These are phyloP conservation scores for Channa maculata DNA, from an alignment of 2,113 vertebrate species.

Conservation along the genomic window DNA sequence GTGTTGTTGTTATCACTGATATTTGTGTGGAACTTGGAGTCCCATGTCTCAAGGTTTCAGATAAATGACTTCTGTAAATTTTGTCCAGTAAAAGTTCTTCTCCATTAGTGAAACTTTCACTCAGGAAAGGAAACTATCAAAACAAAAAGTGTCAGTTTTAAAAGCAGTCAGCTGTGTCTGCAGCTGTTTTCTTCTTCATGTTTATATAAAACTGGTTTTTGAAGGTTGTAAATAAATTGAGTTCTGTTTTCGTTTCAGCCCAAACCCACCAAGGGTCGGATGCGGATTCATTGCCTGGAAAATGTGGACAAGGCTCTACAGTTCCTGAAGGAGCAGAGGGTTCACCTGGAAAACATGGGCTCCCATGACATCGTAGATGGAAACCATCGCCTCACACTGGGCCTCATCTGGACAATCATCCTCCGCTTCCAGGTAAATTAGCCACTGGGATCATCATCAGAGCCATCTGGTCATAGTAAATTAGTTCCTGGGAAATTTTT, in stretches of 20 bases:
- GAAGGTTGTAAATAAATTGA: slow-evolving; percentile 10
- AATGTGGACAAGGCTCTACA: slow-evolving; percentile 98
- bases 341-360: slow-evolving; percentile 98
- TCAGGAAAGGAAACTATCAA: neutral
- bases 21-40: too few species aligned
- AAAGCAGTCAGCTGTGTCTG: slow-evolving; percentile 30
- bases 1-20: too few species aligned
- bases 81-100: neutral
- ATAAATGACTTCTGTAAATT: neutral
- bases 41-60: too few species aligned
- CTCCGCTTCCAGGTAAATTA: slow-evolving; percentile 92
- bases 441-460: too few species aligned
- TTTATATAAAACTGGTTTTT: neutral
- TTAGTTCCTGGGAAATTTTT: too few species aligned
- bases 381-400: slow-evolving; percentile 94
- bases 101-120: neutral
- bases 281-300: slow-evolving; percentile 97
- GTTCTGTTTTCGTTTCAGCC: slow-evolving; percentile 80
- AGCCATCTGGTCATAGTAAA: too few species aligned
- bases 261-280: slow-evolving; percentile 96
- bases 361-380: slow-evolving; percentile 98
- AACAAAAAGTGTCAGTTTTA: slow-evolving; percentile 5
- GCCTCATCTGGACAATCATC: slow-evolving; percentile 98
- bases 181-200: slow-evolving; percentile 19
- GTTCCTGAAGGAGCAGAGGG: slow-evolving; percentile 96